These are phyloP conservation scores for Hestina assimilis DNA, from an alignment of 1,140 invertebrate genomes.

Conservation along the genomic window DNA sequence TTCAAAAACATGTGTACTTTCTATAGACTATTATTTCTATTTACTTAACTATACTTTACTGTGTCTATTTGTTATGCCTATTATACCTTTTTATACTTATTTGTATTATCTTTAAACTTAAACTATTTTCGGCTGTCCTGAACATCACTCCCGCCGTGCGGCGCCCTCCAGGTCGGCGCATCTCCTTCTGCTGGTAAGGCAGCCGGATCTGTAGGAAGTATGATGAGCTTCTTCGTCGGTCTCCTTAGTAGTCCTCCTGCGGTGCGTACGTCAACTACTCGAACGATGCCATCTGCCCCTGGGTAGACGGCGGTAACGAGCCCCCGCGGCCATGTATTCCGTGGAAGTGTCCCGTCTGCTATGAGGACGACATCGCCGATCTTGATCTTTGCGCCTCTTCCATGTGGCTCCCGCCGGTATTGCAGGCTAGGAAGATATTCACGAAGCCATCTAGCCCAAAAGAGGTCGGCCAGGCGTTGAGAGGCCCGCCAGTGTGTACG, in stretches of 20 bases:
- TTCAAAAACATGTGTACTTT: too few relatives aligned
- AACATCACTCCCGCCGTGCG: conserved; percentile 1
- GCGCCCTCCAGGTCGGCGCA: not conserved
- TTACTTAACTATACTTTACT: too few relatives aligned
- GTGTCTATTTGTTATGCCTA: too few relatives aligned
- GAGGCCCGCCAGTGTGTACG: conserved; percentile 24
- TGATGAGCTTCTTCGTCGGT: conserved; percentile 24
- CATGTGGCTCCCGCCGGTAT: conserved; percentile 18
- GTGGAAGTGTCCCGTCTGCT: conserved; percentile 28
- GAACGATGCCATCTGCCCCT: conserved; percentile 43
- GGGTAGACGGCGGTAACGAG: conserved; percentile 36
- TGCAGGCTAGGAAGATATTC: conserved; percentile 40
- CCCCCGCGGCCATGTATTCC: conserved; percentile 38
- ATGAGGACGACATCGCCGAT: conserved; percentile 31
- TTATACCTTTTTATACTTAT: too few relatives aligned
- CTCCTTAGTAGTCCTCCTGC: conserved; percentile 31
- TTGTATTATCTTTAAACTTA: too few relatives aligned
- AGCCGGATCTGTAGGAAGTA: conserved; percentile 6
- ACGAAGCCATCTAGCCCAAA: conserved; percentile 36
- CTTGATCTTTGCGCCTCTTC: not conserved
- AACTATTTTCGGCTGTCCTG: too few relatives aligned
- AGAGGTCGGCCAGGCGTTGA: conserved; percentile 31
- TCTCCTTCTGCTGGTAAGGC: not conserved
- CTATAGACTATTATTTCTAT: too few relatives aligned
- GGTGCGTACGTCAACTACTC: conserved; percentile 43